Evolutionary conservation across 1,140 invertebrate genomes (phyloP), one percentile per base, ranked within the genome.

Genomic region (Papilio machaon): DNA sequence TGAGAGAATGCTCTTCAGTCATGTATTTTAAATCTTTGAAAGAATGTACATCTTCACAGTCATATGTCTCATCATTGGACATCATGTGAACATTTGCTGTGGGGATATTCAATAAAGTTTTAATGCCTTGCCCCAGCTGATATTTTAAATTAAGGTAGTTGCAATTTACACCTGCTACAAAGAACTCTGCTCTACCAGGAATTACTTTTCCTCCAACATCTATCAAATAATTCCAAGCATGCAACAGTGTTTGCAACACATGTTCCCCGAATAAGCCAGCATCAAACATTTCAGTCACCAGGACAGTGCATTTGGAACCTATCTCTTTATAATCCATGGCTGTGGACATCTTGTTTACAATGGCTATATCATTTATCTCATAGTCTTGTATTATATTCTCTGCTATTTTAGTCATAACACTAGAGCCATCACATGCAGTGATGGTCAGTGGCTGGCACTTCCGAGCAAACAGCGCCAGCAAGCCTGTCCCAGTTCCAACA

Each of bases 271-370:
- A 96, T 35, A 98, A 87, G 3, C 96, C 97, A 81, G 96, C 96
- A 95, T 98, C 97, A 95, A 98, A 97, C 73, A 96, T 96, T 93
- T 98, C 97, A 75, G 97, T 97, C 2, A 98, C 95, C 30, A 97
- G 90, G 9, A 97, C 87, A 84, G 96, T 95, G 52, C 96, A 95
- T 85, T 96, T 96, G 75, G 86, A 90, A 80, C 95, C 95, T 70
- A 97, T 91, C 87, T 97, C 95, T 11, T 86, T 64, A n/a, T 94
- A 94, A 82, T 96, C 94, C 85, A 94, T 86, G 35, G 78, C 47
- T 64, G 92, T 92, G 11, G 92, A 93, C 80, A 87, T 84, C 60
- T 91, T 91, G 74, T 91, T 91, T 10, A 94, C 52, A 73, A 93
- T 83, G 30, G 83, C 64, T 64, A 91, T 82, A 86, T 93, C 82